Conservation (phyloP, 2,113 vertebrate species). For the Muscicapa adusta region DNA sequence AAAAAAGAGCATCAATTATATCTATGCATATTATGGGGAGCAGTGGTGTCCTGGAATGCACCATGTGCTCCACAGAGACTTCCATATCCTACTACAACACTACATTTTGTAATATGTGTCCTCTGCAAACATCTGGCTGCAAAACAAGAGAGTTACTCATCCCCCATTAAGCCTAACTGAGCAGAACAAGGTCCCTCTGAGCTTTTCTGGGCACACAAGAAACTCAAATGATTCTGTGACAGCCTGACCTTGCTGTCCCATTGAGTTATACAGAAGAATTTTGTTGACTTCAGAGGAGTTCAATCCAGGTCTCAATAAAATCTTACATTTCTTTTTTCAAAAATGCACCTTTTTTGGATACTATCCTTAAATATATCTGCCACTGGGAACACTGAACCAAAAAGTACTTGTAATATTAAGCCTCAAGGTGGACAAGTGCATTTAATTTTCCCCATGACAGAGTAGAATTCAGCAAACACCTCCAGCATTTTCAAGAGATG, state of each 20-base stretch:
- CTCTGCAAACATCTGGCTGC: not conserved
- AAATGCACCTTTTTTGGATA: not conserved
- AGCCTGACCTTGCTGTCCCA: not conserved
- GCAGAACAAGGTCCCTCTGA: not conserved
- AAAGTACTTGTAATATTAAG: not conserved
- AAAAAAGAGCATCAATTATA: not conserved
- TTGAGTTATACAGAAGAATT: not conserved
- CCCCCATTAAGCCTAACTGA: not conserved
- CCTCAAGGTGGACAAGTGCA: not conserved
- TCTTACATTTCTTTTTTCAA: not conserved
- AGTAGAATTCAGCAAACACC: not conserved
- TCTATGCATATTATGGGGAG: not conserved
- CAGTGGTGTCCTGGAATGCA: not conserved
- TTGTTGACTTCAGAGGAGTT: not conserved
- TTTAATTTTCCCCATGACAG: not conserved
- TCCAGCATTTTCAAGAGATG: not conserved
- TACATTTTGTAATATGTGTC: fast-evolving
- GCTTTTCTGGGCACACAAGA: not conserved
- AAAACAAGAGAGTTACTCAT: not conserved
- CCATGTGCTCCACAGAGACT: not conserved
- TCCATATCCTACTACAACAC: not conserved
- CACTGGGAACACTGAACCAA: not conserved
- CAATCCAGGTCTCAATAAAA: not conserved
- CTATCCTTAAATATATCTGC: not conserved
- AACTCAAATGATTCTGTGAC: not conserved